A percentile compares a stretch with the other conserved stretches of the same genome.
phyloP scores from a whole-genome alignment of 37 sponge, comb jelly and placozoan genomes.

The Axinella damicornis region DNA sequence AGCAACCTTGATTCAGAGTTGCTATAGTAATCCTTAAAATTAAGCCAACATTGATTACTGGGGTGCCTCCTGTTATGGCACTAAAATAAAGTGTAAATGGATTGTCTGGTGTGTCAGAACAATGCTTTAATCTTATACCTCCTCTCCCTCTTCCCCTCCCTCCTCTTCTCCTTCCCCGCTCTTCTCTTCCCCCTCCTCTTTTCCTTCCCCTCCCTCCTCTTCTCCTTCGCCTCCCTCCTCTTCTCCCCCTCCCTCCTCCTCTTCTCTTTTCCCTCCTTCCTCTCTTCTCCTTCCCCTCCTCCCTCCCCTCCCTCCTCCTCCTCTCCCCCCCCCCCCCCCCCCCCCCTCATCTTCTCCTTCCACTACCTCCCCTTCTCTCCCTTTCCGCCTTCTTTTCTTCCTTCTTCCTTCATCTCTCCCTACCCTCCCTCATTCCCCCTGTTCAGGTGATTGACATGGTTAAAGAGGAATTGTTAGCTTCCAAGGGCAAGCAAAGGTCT shows the following conservation, averaged over 20 bases:
- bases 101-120: no score
- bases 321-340: constrained; percentile 8
- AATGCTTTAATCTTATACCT: no score
- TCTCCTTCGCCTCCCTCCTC: constrained; percentile 1
- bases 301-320: constrained; percentile 20
- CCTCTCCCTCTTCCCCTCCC: background rate
- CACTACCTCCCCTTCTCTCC: constrained; percentile 7
- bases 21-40: no score
- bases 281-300: background rate
- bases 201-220: constrained; percentile 1
- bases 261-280: background rate
- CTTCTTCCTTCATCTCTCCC: background rate
- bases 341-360: background rate
- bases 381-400: no score
- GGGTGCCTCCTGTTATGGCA: no score
- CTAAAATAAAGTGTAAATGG: no score
- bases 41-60: no score
- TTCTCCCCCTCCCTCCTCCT: background rate
- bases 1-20: no score
- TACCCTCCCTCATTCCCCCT: constrained; percentile 6
- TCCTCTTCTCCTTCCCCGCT: background rate
- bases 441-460: constrained; percentile 83
- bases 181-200: background rate
- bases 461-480: constrained; percentile 66
- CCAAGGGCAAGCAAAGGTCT: constrained; percentile 12